These are phyloP conservation scores for Synchiropus splendidus DNA, from an alignment of 2,113 vertebrate species.

Conservation along the genomic window DNA sequence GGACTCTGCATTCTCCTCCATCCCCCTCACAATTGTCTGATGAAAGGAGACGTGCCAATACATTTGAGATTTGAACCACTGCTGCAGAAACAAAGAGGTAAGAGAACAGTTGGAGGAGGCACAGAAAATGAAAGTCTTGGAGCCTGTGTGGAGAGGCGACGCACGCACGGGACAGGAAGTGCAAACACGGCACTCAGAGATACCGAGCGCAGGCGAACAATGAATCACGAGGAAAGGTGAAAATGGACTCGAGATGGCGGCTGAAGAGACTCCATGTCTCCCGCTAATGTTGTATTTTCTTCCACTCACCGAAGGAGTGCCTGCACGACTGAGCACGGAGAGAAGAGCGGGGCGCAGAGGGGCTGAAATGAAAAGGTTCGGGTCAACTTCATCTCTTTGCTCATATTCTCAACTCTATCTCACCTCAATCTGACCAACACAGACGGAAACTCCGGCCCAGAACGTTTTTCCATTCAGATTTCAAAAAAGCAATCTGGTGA, in stretches of 20 bases:
- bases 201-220: slow-evolving; percentile 33
- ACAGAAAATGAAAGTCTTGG: slow-evolving; percentile 21
- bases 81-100: slow-evolving; percentile 22
- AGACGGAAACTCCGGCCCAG: slow-evolving; percentile 28
- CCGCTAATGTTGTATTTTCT: slow-evolving; percentile 55
- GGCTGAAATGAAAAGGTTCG: slow-evolving; percentile 56
- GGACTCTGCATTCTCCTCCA: slow-evolving; percentile 38
- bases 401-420: slow-evolving; percentile 62
- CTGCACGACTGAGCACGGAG: slow-evolving; percentile 31
- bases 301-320: slow-evolving; percentile 46
- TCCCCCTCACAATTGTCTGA: slow-evolving; percentile 50
- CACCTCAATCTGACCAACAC: slow-evolving; percentile 58
- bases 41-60: slow-evolving; percentile 50
- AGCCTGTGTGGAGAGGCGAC: slow-evolving; percentile 4
- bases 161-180: slow-evolving; percentile 22
- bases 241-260: slow-evolving; percentile 59
- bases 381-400: slow-evolving; percentile 65
- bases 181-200: slow-evolving; percentile 26
- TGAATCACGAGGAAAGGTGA: slow-evolving; percentile 40
- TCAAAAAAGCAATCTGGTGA: slow-evolving; percentile 58
- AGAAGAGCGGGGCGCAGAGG: slow-evolving; percentile 3
- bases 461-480: slow-evolving; percentile 60
- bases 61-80: slow-evolving; percentile 38
- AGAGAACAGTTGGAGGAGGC: slow-evolving; percentile 15
- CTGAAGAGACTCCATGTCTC: slow-evolving; percentile 53